phyloP scores from a whole-genome alignment of 1,140 invertebrate genomes.

The Pogonognathellus flavescens region DNA sequence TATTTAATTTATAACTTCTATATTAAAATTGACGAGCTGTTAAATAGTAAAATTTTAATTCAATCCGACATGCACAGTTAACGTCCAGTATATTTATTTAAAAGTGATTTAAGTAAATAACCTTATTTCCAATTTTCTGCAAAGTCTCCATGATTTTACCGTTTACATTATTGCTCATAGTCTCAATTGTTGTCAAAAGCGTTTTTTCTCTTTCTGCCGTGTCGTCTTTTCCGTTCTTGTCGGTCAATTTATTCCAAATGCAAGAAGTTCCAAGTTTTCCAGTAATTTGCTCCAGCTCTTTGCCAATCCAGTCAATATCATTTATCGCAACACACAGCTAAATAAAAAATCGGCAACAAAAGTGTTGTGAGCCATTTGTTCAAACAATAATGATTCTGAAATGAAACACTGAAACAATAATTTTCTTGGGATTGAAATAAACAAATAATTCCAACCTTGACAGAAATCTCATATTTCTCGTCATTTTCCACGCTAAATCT shows the following conservation, averaged over 20 bases:
- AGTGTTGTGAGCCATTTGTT: too few relatives aligned
- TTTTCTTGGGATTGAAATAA: too few relatives aligned
- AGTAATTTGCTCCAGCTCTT: slow-evolving; percentile 85
- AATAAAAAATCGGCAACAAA: too few relatives aligned
- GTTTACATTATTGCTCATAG: slow-evolving; percentile 86
- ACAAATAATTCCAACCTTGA: slow-evolving; percentile 74
- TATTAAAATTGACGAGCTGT: too few relatives aligned
- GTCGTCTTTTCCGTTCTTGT: slow-evolving; percentile 80
- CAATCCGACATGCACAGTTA: too few relatives aligned
- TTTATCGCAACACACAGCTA: slow-evolving; percentile 94
- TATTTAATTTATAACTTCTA: too few relatives aligned
- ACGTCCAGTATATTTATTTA: too few relatives aligned
- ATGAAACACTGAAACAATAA: too few relatives aligned
- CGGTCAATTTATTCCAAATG: slow-evolving; percentile 81
- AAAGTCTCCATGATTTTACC: slow-evolving; percentile 88
- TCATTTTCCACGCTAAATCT: slow-evolving; percentile 66
- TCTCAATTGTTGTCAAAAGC: slow-evolving; percentile 84
- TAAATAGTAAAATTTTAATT: too few relatives aligned
- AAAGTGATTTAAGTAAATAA: too few relatives aligned
- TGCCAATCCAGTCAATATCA: slow-evolving; percentile 94
- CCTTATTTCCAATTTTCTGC: slow-evolving; percentile 82
- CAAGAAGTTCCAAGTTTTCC: slow-evolving; percentile 84
- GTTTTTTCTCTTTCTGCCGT: slow-evolving; percentile 85
- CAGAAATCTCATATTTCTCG: slow-evolving; percentile 86
- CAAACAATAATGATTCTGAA: too few relatives aligned